Percentiles rank a stretch among this genome's conserved stretches.
phyloP scores from a whole-genome alignment of 2,113 vertebrate species.

The Isurus oxyrinchus region DNA sequence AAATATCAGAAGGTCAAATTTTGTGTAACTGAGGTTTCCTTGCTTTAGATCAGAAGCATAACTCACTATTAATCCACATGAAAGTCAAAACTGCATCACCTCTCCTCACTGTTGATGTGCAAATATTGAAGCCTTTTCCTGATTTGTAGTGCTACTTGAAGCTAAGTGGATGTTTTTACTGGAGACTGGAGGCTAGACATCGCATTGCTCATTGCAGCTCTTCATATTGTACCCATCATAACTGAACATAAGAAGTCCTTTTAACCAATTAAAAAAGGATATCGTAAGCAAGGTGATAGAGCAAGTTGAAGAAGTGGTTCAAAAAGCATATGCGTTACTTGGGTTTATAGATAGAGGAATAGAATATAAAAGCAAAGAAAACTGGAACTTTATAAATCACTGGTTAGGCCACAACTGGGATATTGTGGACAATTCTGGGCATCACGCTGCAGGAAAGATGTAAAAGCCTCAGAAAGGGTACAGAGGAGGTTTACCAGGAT shows the following conservation, averaged over 20 bases:
- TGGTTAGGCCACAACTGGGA: not conserved
- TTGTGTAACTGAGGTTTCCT: not conserved
- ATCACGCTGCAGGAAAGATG: not conserved
- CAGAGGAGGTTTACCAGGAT: not conserved
- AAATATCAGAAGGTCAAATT: slow-evolving; percentile 7
- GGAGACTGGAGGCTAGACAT: not conserved
- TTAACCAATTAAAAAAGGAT: not conserved
- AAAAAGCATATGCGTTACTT: not conserved
- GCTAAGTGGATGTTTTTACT: not conserved
- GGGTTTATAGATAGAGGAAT: too few species aligned
- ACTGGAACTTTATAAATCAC: not conserved
- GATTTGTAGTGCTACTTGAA: not conserved
- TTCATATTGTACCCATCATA: not conserved
- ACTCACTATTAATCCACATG: not conserved
- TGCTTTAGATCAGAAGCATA: not conserved
- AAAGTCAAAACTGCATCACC: not conserved
- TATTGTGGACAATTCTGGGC: too few species aligned
- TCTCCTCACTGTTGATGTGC: not conserved
- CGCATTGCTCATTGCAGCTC: not conserved
- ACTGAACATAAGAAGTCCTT: not conserved
- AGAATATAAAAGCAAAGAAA: too few species aligned
- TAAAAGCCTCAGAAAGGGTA: not conserved
- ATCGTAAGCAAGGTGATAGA: not conserved
- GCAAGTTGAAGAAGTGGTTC: not conserved
- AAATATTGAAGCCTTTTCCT: not conserved